A percentile compares a stretch with the other conserved stretches of the same genome.
Evolutionary conservation across 2,113 vertebrate species (phyloP).

Genomic region (Misgurnus mizolepis): DNA sequence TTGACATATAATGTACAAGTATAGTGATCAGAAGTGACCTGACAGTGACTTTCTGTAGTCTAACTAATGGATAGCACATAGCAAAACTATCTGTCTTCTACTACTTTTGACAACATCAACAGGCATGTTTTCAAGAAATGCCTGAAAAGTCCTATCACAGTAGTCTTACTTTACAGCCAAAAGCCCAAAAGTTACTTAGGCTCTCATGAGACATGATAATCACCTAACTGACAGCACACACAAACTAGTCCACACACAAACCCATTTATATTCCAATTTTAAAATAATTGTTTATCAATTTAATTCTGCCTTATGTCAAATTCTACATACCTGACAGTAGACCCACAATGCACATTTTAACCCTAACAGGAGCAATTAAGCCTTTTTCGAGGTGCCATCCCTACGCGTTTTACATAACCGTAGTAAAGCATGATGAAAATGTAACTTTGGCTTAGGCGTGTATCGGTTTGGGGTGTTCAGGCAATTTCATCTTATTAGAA

Average conservation of each 20-base stretch:
- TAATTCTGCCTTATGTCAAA: neutral
- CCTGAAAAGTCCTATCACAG: neutral
- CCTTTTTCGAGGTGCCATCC: neutral
- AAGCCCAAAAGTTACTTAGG: neutral
- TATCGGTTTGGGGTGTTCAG: neutral
- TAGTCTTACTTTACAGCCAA: slow-evolving; percentile 13
- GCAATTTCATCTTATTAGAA: neutral
- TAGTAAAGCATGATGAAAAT: neutral
- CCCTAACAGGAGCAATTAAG: no score
- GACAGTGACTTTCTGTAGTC: neutral
- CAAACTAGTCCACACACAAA: neutral
- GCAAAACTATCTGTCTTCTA: neutral
- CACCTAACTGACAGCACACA: slow-evolving; percentile 15
- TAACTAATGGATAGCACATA: neutral
- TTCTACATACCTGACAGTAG: neutral
- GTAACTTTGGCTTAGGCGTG: slow-evolving; percentile 14
- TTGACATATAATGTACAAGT: neutral
- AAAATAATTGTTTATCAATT: neutral
- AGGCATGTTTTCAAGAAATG: neutral
- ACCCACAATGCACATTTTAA: no score
- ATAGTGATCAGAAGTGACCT: neutral
- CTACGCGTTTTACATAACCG: neutral
- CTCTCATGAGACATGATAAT: slow-evolving; percentile 15
- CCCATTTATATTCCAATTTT: neutral
- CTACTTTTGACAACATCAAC: neutral